Percentiles rank a stretch among this genome's conserved stretches.
These are phyloP conservation scores for Apolygus lucorum DNA, from an alignment of 1,140 invertebrate genomes.

Conservation along the genomic window DNA sequence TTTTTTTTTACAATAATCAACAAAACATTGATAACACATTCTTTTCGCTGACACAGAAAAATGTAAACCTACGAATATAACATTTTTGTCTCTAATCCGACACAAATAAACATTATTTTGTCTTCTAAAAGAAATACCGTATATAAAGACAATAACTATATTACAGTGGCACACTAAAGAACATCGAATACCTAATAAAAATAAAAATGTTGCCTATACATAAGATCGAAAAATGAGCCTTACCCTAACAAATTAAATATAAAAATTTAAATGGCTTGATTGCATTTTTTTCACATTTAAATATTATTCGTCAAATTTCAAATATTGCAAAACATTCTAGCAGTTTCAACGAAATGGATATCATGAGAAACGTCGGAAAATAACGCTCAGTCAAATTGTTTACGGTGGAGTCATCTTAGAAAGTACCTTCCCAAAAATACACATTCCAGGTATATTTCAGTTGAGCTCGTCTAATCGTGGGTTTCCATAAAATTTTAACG, in stretches of 20 bases:
- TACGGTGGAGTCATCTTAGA: too few species aligned
- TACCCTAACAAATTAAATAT: neutral
- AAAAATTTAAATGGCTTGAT: neutral
- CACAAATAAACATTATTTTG: neutral
- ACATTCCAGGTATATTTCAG: too few species aligned
- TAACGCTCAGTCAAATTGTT: too few species aligned
- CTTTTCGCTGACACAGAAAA: neutral
- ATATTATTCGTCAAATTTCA: neutral
- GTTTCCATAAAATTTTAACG: too few species aligned
- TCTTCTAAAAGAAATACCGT: neutral
- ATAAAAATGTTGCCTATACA: neutral
- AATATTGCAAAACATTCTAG: neutral
- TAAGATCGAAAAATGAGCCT: neutral
- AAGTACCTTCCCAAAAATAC: too few species aligned
- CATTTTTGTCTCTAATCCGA: neutral
- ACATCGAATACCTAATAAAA: neutral
- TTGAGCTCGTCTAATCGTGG: too few species aligned
- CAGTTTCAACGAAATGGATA: too few species aligned
- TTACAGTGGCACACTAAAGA: conserved; percentile 14
- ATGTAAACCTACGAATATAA: neutral
- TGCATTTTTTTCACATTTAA: too few species aligned
- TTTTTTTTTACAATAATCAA: neutral
- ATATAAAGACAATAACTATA: neutral
- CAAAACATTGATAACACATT: neutral
- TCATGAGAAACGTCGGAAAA: too few species aligned